Percentiles rank a stretch among this genome's conserved stretches.
These are phyloP conservation scores for Lateolabrax maculatus DNA, from an alignment of 2,797 vertebrate genomes.

Conservation along the genomic window DNA sequence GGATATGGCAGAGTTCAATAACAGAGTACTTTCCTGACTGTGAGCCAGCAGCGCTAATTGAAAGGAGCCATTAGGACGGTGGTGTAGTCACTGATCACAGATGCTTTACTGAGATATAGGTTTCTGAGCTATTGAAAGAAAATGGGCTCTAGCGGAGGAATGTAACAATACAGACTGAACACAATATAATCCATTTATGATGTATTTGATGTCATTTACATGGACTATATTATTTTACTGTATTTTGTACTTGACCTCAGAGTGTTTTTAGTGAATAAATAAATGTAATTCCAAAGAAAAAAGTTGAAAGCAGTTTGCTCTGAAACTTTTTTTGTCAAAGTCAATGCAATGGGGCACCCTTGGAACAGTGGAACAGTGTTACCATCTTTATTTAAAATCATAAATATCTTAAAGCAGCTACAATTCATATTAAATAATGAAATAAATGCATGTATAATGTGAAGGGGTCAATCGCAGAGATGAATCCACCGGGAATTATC, in stretches of 20 bases:
- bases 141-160: conserved; percentile 33
- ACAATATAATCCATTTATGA: neutral
- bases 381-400: neutral
- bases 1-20: conserved; percentile 41
- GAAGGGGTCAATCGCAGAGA: neutral
- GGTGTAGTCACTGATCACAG: conserved; percentile 4
- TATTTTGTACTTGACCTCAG: neutral
- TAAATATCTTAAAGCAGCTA: neutral
- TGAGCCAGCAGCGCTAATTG: conserved; percentile 44
- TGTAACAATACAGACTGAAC: neutral
- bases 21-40: conserved; percentile 38
- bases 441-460: neutral
- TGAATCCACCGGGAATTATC: neutral
- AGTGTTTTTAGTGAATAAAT: neutral
- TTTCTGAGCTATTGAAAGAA: conserved; percentile 16
- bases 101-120: neutral
- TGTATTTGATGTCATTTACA: neutral
- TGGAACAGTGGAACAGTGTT: neutral
- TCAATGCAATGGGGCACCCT: too few relatives aligned
- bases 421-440: neutral
- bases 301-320: neutral
- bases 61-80: conserved; percentile 54
- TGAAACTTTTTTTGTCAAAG: too few relatives aligned
- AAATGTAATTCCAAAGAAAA: neutral
- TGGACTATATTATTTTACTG: neutral